Base-by-base conservation (phyloP, 2,888 invertebrate genomes). In the Neria commutata region DNA sequence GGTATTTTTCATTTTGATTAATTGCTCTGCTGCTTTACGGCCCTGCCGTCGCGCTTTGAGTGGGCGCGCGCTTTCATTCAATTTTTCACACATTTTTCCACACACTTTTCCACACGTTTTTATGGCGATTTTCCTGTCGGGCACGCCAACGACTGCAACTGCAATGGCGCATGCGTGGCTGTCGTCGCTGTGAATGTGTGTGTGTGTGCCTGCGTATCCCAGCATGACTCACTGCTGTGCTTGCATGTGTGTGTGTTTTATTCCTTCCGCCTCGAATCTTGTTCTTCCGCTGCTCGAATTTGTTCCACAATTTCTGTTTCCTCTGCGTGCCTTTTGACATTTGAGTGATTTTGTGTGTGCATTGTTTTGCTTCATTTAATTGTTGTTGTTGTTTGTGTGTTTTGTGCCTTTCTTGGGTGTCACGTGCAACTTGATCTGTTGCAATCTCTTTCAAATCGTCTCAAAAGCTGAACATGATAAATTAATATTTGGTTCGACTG, bases 401-500 rank as follows among this genome's bases (percentile, higher is more conserved):
- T 52, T 29, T 60, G 57, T 52, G 63, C 61, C 61, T 63, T 61
- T 69, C 68, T 70, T 64, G 23, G 54, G 70, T 74, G 74, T 72
- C 71, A 72, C 72, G 74, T 72, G 71, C 74, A 71, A 73, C 65
- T 70, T 74, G 74, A 55, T 48, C 54, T 55, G 25, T 19, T 19
- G 14, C 34, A 71, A 55, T 48, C 54, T 55, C 37, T 19, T 19
- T 25, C 34, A 56, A 29, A 45, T 34, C 47, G 48, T 23, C n/a
- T 40, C 14, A 19, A 23, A 53, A 53, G 45, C 42, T 42, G 53
- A 21, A 24, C 40, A 48, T 55, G 54, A 55, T 55, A 55, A 55
- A 55, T 55, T 47, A 55, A 48, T 48, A 55, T 55, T 26, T 37
- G n/a, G 29, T 47, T 54, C 24, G 11, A 21, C 40, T 21, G 37